These are phyloP conservation scores for Ectemnius lituratus DNA, from an alignment of 2,888 invertebrate species.

Conservation along the genomic window DNA sequence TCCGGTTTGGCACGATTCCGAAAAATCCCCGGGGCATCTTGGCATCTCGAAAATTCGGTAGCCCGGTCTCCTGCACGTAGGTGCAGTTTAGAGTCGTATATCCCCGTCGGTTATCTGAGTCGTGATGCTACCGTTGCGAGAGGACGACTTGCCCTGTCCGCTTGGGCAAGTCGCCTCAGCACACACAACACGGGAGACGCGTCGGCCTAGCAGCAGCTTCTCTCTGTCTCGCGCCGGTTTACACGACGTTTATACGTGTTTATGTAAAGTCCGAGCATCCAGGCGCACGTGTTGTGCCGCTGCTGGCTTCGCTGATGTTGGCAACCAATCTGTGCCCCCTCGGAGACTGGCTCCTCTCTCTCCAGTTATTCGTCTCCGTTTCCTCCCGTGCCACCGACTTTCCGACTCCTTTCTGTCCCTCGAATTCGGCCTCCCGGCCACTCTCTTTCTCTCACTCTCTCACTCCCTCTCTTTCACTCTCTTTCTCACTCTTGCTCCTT, in stretches of 20 bases:
- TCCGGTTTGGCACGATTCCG: conserved; percentile 41
- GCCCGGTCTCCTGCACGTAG: conserved; percentile 69
- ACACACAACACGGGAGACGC: conserved; percentile 21
- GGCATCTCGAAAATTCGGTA: conserved; percentile 74
- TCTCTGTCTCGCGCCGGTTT: conserved; percentile 47
- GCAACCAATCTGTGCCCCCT: conserved; percentile 55
- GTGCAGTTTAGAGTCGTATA: conserved; percentile 69
- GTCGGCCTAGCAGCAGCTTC: not conserved
- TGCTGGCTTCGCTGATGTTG: conserved; percentile 59
- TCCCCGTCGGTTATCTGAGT: conserved; percentile 68
- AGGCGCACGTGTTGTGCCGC: conserved; percentile 59
- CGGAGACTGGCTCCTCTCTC: conserved; percentile 5
- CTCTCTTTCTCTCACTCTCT: not conserved
- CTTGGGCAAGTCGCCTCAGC: conserved; percentile 6
- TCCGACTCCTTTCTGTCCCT: conserved; percentile 3
- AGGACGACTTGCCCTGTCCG: too few relatives aligned
- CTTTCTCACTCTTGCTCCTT: conserved; percentile 7
- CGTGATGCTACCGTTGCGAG: conserved; percentile 70
- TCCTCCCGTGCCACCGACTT: conserved; percentile 3
- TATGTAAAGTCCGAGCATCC: conserved; percentile 61
- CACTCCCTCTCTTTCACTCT: conserved; percentile 2
- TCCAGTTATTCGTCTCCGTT: not conserved
- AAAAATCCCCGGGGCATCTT: conserved; percentile 62
- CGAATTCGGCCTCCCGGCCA: not conserved
- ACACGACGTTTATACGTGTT: conserved; percentile 68